phyloP scores from a whole-genome alignment of 2,113 vertebrate species.

The Galeopterus variegatus region DNA sequence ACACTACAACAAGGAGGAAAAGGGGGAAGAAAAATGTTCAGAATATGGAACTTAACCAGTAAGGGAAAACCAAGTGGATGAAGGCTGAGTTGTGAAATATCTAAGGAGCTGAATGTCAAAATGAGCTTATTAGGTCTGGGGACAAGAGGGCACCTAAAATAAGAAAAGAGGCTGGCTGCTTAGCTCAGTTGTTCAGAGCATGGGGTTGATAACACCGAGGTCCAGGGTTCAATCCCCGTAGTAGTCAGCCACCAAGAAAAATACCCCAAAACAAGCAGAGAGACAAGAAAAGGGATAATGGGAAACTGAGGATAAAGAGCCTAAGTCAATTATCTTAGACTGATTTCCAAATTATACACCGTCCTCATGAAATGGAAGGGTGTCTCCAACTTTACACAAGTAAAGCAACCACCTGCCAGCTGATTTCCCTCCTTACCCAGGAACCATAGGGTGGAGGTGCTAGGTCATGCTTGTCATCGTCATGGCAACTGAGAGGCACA shows the following conservation, averaged over 20 bases:
- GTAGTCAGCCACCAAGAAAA: no score
- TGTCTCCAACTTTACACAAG: fast-evolving
- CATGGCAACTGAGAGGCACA: not conserved
- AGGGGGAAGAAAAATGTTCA: not conserved
- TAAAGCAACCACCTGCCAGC: not conserved
- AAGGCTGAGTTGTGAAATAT: no score
- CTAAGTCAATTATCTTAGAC: no score
- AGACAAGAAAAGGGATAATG: not conserved
- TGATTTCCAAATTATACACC: not conserved
- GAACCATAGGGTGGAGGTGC: fast-evolving
- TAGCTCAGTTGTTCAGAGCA: no score
- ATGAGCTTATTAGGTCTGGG: not conserved
- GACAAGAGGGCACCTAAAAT: not conserved
- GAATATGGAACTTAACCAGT: not conserved
- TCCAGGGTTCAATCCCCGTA: no score
- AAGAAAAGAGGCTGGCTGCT: not conserved
- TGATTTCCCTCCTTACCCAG: not conserved
- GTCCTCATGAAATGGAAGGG: fast-evolving
- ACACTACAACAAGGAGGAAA: no score
- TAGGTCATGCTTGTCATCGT: fast-evolving
- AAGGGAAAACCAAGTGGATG: fast-evolving
- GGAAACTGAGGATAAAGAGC: not conserved
- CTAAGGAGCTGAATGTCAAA: no score
- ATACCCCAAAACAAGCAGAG: no score
- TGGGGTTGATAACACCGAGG: no score